Conservation (phyloP, 2,888 invertebrate species). For the Oxyteleia sp. region DNA sequence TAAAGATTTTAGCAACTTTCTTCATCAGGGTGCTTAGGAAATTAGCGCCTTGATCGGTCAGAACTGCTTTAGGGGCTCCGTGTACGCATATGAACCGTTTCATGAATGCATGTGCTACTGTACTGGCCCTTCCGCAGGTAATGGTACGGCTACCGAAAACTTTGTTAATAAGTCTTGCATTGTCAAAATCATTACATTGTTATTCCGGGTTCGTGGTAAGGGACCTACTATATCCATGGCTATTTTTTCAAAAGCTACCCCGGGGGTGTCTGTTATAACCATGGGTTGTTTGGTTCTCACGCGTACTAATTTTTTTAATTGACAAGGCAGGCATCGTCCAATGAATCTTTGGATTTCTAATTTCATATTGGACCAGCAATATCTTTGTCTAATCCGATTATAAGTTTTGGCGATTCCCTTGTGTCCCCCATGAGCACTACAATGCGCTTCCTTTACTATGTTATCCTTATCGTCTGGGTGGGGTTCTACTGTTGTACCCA, state of each 20-base stretch:
- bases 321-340: not conserved
- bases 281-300: not conserved
- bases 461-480: too few species aligned
- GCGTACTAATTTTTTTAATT: not conserved
- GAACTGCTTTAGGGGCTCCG: not conserved
- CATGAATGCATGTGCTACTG: not conserved
- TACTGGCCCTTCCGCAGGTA: not conserved
- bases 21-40: not conserved
- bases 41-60: not conserved
- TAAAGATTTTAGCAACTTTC: not conserved
- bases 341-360: not conserved
- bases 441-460: too few species aligned
- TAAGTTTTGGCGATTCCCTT: not conserved
- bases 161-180: not conserved
- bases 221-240: not conserved
- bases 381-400: not conserved
- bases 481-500: too few species aligned
- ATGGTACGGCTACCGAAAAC: not conserved
- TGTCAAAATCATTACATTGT: not conserved
- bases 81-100: conserved; percentile 4
- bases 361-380: not conserved
- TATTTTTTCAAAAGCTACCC: conserved; percentile 1
- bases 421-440: not conserved
- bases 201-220: not conserved
- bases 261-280: not conserved